Evolutionary conservation across 2,113 vertebrate genomes (phyloP).

Genomic region (Malurus alboscapulatus): DNA sequence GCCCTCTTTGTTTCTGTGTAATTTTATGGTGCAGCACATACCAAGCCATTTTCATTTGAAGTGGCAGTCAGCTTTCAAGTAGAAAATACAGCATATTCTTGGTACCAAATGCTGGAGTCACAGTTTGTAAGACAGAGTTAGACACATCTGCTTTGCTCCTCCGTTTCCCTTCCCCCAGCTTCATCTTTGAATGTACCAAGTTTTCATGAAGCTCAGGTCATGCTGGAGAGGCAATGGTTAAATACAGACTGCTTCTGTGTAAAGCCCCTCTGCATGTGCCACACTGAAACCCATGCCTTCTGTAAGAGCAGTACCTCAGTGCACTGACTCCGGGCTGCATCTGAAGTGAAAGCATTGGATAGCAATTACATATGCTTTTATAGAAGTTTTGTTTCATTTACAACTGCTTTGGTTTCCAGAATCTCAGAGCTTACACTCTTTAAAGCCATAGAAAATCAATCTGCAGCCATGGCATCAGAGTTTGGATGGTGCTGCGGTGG

Average conservation of each 20-base stretch:
- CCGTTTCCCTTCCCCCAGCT: not conserved
- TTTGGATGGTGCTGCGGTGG: not conserved
- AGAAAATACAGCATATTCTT: not conserved
- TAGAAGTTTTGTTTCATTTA: not conserved
- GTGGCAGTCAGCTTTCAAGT: conserved; percentile 26
- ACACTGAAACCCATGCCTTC: not conserved
- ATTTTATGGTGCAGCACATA: conserved; percentile 27
- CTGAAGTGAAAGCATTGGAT: not conserved
- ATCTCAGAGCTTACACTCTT: not conserved
- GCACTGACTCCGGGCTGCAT: not conserved
- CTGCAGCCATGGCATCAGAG: not conserved
- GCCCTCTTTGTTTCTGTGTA: conserved; percentile 16
- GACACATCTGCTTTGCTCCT: not conserved
- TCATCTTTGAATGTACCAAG: not conserved
- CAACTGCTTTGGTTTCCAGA: not conserved
- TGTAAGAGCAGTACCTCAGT: not conserved
- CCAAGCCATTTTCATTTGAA: conserved; percentile 19
- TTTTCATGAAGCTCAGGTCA: not conserved
- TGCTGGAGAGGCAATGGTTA: not conserved
- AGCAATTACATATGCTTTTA: not conserved
- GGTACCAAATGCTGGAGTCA: not conserved
- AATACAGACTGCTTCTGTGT: not conserved
- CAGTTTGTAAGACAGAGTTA: not conserved
- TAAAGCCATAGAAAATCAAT: conserved; percentile 26
- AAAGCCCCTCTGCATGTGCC: not conserved